Evolutionary conservation across 2,113 vertebrate genomes (phyloP), one percentile per base, ranked within the genome.

Genomic region (Entomyzon cyanotis): DNA sequence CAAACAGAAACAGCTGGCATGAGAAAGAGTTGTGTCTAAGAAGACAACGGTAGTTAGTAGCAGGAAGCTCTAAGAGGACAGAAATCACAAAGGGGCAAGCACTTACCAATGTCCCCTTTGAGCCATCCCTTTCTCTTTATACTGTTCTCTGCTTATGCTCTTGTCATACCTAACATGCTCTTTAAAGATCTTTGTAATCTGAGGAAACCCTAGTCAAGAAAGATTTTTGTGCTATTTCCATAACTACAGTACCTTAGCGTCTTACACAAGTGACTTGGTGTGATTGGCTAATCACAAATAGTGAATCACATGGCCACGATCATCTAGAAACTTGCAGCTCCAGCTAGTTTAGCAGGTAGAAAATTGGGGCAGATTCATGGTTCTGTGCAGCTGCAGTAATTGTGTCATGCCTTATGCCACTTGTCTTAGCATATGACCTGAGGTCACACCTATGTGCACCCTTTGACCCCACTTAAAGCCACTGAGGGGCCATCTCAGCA

Each of bases 381-480:
- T 80, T 92, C 79, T 77, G 8, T 74, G 55, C 63, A 84, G 88
- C 59, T 86, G 67, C 75, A 77, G 30, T 77, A 74, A n/a, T 44
- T 80, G 70, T 62, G 28, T 85, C 67, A 42, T 88, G 59, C 47
- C 60, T 81, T 35, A 47, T 92, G 67, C 55, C 35, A 35, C 42
- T 80, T 92, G 50, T 56, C 62, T 85, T 76, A 60, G 22, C 0
- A 0, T 73, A 30, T 90, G 62, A 85, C 53, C 70, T 79, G 22
- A 79, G 67, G 58, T 85, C 49, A 76, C 58, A 76, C 23, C 41
- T 87, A 39, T 0, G 5, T 75, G 58, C 35, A 64, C 44, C 35
- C 75, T 90, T 90, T 95, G 88, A 90, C 63, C 18, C 33, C 68
- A 47, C 69, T 92, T 86, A 84, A 88, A 92, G 63, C 28, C 64